Base-by-base conservation (phyloP, 2,797 vertebrate species). In the Trichosurus vulpecula region DNA sequence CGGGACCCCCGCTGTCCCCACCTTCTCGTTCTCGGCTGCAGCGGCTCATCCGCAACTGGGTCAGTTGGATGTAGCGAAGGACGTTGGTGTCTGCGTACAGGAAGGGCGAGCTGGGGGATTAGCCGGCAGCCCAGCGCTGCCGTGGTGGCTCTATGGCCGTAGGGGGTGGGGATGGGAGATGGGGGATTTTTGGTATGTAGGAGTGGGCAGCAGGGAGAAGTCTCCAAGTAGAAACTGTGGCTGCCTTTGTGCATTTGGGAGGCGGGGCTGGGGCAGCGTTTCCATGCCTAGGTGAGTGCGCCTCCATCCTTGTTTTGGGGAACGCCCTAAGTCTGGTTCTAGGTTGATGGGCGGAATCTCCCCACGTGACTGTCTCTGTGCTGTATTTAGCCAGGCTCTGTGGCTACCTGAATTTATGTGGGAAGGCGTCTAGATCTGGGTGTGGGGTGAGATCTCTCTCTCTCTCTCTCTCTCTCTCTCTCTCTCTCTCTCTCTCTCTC, bases 11-110 rank as follows among this genome's bases (percentile, higher is more conserved):
- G 6, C 95, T 90, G 96, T 99, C 99, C 96, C 98, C 96, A 54
- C 98, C 98, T 97, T 99, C 99, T 96, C 99, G 98, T 95, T 99
- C 99, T 97, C 99, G 98, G 96, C 98, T 97, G 47, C 98, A 99
- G 96, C 99, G 99, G 97, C 98, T 99, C 98, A 99, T 99, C 99
- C 99, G 99, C 98, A 99, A 99, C 98, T 99, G 99, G 22, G 99
- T 99, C 98, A 99, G 99, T 98, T 99, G 99, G 98, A 99, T 99
- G 98, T 99, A 99, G 74, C 99, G 99, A 93, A 99, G 98, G 96
- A 99, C 99, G 12, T 99, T 99, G 98, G 99, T 99, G 98, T 99
- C 99, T 99, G 98, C 29, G 2, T 87, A 52, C 29, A 51, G 93
- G 56, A 81, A 1, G 31, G 58, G 13, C 8, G 27, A 14, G 14